Percentiles rank a stretch among this genome's conserved stretches.
Conservation (phyloP, 2,888 invertebrate genomes). For the Drosophila algonquin region DNA sequence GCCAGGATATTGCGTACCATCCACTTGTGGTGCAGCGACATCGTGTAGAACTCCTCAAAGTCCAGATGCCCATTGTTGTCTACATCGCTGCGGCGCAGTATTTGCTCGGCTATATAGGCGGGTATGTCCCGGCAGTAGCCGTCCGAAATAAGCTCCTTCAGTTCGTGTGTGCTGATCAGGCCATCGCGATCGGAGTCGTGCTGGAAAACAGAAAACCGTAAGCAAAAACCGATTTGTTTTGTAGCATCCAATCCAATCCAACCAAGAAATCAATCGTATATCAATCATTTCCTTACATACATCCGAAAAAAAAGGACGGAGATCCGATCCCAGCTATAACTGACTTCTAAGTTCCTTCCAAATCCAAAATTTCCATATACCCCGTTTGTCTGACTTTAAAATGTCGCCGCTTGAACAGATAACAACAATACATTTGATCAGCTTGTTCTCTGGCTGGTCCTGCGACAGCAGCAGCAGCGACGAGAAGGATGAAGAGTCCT, state of each 20-base stretch:
- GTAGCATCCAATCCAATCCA: too few relatives aligned
- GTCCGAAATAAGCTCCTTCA: constrained; percentile 83
- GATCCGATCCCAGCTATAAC: too few relatives aligned
- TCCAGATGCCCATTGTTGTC: constrained; percentile 87
- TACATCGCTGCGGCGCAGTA: constrained; percentile 87
- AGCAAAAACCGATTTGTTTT: background rate
- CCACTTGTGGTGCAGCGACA: constrained; percentile 86
- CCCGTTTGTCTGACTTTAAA: too few relatives aligned
- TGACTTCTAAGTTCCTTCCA: too few relatives aligned
- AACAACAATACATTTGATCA: too few relatives aligned
- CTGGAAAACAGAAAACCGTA: constrained; percentile 82
- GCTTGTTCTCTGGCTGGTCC: too few relatives aligned
- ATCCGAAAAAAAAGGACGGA: too few relatives aligned
- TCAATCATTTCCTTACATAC: background rate
- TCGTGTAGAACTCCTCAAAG: constrained; percentile 88
- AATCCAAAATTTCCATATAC: too few relatives aligned
- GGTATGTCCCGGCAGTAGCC: constrained; percentile 87
- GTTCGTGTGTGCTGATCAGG: constrained; percentile 87
- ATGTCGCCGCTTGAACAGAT: too few relatives aligned
- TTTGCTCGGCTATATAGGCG: constrained; percentile 87
- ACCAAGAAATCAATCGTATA: constrained; percentile 5
- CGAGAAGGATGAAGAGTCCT: constrained; percentile 5
- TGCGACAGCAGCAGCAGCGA: background rate
- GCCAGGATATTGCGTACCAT: constrained; percentile 81
- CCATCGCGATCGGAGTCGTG: constrained; percentile 90